A percentile compares a stretch with the other conserved stretches of the same genome.
These are phyloP conservation scores for Nasonia longicornis DNA, from an alignment of 1,140 invertebrate genomes.

Conservation along the genomic window DNA sequence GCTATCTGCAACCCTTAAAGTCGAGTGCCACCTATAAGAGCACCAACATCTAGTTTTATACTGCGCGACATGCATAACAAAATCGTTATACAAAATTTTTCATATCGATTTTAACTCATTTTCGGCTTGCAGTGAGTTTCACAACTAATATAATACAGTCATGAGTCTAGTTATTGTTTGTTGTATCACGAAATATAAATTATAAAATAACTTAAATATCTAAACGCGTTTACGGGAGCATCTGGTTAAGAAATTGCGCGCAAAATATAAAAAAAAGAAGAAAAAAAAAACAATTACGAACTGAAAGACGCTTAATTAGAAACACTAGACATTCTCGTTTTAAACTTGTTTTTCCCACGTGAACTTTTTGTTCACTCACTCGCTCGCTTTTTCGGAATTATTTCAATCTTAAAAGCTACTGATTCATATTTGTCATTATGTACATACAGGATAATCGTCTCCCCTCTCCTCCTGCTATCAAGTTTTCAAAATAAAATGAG, in stretches of 20 bases:
- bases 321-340: constrained; percentile 24
- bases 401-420: constrained; percentile 39
- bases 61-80: constrained; percentile 25
- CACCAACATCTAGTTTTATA: constrained; percentile 28
- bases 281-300: constrained; percentile 43
- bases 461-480: constrained; percentile 2
- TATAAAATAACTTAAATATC: constrained; percentile 51
- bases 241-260: constrained; percentile 53
- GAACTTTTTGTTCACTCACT: neutral
- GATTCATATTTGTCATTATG: constrained; percentile 44
- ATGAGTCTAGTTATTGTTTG: constrained; percentile 50
- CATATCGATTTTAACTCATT: constrained; percentile 33
- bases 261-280: constrained; percentile 45
- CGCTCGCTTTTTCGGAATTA: constrained; percentile 36
- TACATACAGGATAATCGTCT: constrained; percentile 37
- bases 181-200: constrained; percentile 57
- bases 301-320: constrained; percentile 33
- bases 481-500: constrained; percentile 42
- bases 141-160: constrained; percentile 60
- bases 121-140: constrained; percentile 8
- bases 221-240: constrained; percentile 35
- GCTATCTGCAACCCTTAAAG: constrained; percentile 28
- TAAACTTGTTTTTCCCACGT: neutral
- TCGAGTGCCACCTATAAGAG: constrained; percentile 21
- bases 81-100: constrained; percentile 39